Percentiles rank a stretch among this genome's conserved stretches.
Evolutionary conservation across 2,888 invertebrate species (phyloP).

Genomic region (Pterobdella sp.): DNA sequence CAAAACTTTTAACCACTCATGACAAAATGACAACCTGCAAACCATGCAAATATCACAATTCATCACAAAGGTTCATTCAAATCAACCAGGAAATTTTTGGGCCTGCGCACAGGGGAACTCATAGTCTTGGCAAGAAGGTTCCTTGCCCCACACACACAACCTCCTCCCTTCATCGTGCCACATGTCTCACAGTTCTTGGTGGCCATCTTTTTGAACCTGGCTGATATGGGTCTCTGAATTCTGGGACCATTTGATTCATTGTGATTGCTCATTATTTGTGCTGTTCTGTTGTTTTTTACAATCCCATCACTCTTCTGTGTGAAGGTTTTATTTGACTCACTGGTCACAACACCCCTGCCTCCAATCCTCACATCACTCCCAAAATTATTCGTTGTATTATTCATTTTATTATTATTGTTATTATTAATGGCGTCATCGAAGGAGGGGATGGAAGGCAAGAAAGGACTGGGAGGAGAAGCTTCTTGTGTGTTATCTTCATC

Average conservation of each 20-base stretch:
- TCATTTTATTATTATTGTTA: not conserved
- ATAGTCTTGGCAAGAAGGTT: conserved; percentile 4
- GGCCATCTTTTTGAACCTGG: conserved; percentile 8
- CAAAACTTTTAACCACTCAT: no score
- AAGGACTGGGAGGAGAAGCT: not conserved
- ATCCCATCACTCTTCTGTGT: no score
- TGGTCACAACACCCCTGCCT: not conserved
- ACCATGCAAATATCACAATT: no score
- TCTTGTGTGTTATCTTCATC: conserved; percentile 1
- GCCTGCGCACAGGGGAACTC: conserved; percentile 21
- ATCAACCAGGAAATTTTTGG: conserved; percentile 11
- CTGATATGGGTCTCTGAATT: conserved; percentile 17
- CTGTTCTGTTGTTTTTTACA: no score
- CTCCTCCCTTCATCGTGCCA: not conserved
- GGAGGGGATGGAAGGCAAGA: not conserved
- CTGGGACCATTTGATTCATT: no score
- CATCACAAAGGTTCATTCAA: not conserved
- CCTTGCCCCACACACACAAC: not conserved
- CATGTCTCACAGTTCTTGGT: not conserved
- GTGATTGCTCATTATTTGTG: no score
- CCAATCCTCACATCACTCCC: not conserved
- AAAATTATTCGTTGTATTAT: not conserved
- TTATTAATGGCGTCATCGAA: not conserved
- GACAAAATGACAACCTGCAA: no score
- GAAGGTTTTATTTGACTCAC: no score